Percentiles rank a stretch among this genome's conserved stretches.
phyloP scores from a whole-genome alignment of 1,140 invertebrate species.

The Drosophila lowei region DNA sequence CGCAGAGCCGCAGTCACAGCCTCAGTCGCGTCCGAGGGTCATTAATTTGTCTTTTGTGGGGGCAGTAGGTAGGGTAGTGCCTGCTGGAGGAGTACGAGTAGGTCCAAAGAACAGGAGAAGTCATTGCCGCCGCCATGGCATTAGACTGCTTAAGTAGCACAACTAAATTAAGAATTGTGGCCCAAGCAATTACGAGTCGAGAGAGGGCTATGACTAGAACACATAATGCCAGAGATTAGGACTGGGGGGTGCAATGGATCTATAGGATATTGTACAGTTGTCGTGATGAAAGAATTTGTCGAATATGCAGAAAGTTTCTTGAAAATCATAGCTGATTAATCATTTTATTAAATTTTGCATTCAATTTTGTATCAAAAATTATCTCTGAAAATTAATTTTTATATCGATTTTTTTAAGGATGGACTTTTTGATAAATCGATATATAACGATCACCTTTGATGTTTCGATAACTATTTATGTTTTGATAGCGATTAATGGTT shows the following conservation, averaged over 20 bases:
- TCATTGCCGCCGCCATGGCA: constrained; percentile 35
- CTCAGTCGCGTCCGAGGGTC: constrained; percentile 49
- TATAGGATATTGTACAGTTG: constrained; percentile 15
- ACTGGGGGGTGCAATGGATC: constrained; percentile 39
- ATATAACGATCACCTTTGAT: no score
- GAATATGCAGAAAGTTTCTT: no score
- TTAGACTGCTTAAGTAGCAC: constrained; percentile 80
- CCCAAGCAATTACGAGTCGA: constrained; percentile 53
- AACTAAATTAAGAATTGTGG: constrained; percentile 76
- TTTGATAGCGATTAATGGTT: no score
- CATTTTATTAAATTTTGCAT: no score
- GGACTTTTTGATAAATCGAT: no score
- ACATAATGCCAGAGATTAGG: constrained; percentile 55
- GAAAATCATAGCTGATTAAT: no score
- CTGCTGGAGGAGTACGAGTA: constrained; percentile 1
- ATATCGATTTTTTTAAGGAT: no score
- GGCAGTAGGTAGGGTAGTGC: not conserved
- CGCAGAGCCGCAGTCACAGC: constrained; percentile 25
- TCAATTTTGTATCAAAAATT: no score
- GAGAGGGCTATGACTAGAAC: not conserved
- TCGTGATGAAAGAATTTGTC: no score
- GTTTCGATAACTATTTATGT: no score
- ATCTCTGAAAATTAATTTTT: no score
- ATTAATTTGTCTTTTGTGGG: constrained; percentile 73
- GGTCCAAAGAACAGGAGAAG: constrained; percentile 22